Percentiles rank a stretch among this genome's conserved stretches.
These are phyloP conservation scores for Sarcophaga carnaria DNA, from an alignment of 2,888 invertebrate genomes.

Conservation along the genomic window DNA sequence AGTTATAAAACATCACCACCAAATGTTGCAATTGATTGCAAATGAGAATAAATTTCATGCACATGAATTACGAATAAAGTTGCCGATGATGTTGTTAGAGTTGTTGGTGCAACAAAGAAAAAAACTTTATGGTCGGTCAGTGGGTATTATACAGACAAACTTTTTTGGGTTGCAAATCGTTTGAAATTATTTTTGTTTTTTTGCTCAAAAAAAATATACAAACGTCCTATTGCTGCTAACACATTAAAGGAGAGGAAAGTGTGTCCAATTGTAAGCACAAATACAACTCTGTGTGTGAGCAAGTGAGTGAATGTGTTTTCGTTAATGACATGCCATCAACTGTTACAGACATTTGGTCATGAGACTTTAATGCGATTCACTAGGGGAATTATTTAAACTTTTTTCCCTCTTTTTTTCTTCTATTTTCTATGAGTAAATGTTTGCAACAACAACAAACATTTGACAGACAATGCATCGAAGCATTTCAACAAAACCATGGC, in stretches of 20 bases:
- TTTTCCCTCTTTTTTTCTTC: background rate
- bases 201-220: too few relatives aligned
- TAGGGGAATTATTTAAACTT: slow-evolving; percentile 65
- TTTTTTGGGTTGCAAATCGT: slow-evolving; percentile 7
- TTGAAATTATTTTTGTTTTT: background rate
- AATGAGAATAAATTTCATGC: slow-evolving; percentile 64
- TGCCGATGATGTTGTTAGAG: background rate
- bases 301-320: slow-evolving; percentile 28
- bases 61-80: slow-evolving; percentile 41
- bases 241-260: background rate
- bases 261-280: background rate
- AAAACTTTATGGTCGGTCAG: slow-evolving; percentile 53
- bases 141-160: slow-evolving; percentile 22
- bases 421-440: slow-evolving; percentile 37
- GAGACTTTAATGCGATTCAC: slow-evolving; percentile 61
- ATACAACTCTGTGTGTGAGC: background rate
- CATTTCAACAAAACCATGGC: slow-evolving; percentile 4
- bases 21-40: slow-evolving; percentile 64
- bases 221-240: too few relatives aligned
- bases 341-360: slow-evolving; percentile 61
- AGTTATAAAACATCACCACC: slow-evolving; percentile 45
- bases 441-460: slow-evolving; percentile 19
- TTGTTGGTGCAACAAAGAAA: slow-evolving; percentile 6
- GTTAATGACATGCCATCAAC: slow-evolving; percentile 68
- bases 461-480: slow-evolving; percentile 54